Evolutionary conservation across 2,113 vertebrate genomes (phyloP), one percentile per base, ranked within the genome.

Genomic region (Odobenus rosmarus): DNA sequence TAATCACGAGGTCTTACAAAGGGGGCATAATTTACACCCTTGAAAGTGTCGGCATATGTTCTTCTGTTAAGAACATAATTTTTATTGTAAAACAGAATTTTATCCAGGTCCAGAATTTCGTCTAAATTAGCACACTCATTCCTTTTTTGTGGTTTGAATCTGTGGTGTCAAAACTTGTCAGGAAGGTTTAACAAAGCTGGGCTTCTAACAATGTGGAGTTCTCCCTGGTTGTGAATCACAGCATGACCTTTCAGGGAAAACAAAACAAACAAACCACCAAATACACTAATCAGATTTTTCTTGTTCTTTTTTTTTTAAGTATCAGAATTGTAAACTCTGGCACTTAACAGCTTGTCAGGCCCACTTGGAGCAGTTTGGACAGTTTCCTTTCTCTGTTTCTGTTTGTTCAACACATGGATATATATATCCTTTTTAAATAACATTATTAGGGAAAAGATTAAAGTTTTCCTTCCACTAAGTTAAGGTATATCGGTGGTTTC

Each of bases 51-150:
- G 12, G 12, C 23, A 28, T 92, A 3, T 0, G 51, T 61, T 79
- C 49, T 93, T 79, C n/a, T 86, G 51, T 55, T 97, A 71, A 42
- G n/a, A 76, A 13, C 7, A 7, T 69, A n/a, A n/a, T 93, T 98
- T 97, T 90, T 77, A 96, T 96, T 79, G 55, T 96, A 96, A 95
- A 95, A 84, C 10, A 83, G 33, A 57, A 82, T 93, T 90, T 97
- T 98, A 72, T 84, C 46, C 97, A 92, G 94, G 92, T 98, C 90
- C 53, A 0, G 4, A 95, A 90, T 98, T 97, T 88, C 19, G 84
- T 79, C 39, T 95, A 72, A 82, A 77, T 61, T 16, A 0, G 33
- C 95, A 82, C 72, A 51, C 93, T 97, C 74, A 92, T 95, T 98
- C 77, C 36, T 94, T 0, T 83, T 90, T 91, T 91, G 2, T 93